A percentile compares a stretch with the other conserved stretches of the same genome.
Conservation (phyloP, 1,140 invertebrate species). For the Procambarus clarkii region DNA sequence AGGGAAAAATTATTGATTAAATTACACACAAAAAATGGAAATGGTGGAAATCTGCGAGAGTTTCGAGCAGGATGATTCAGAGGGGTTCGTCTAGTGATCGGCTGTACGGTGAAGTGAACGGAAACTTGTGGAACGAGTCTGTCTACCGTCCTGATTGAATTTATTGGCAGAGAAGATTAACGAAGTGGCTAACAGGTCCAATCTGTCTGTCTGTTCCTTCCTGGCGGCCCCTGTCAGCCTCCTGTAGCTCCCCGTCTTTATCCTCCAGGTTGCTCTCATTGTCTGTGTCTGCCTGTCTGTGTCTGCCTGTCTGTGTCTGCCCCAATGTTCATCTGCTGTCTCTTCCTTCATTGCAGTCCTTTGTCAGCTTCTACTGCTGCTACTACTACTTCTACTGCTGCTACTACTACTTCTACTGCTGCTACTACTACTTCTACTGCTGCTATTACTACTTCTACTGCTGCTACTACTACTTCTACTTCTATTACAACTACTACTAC, state of each 20-base stretch:
- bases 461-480: too few relatives aligned
- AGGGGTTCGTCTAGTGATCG: not conserved
- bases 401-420: too few relatives aligned
- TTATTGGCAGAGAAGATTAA: conserved; percentile 52
- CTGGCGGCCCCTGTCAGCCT: not conserved
- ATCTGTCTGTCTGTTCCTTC: conserved; percentile 22
- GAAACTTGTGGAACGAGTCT: conserved; percentile 7
- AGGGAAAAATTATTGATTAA: too few relatives aligned
- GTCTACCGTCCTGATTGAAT: conserved; percentile 46
- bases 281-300: not conserved
- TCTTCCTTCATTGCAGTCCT: too few relatives aligned
- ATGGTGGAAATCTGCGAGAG: not conserved
- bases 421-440: too few relatives aligned
- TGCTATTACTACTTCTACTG: too few relatives aligned
- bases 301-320: not conserved
- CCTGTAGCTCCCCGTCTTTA: not conserved
- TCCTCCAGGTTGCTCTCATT: not conserved
- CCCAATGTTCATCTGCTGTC: not conserved
- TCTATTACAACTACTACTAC: too few relatives aligned
- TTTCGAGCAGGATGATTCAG: not conserved
- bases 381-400: too few relatives aligned
- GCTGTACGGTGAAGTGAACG: not conserved
- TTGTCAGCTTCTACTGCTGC: too few relatives aligned
- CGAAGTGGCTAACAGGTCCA: conserved; percentile 34
- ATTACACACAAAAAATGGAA: too few relatives aligned